Conservation (phyloP, 2,797 vertebrate genomes). For the Aulostomus chinensis region DNA sequence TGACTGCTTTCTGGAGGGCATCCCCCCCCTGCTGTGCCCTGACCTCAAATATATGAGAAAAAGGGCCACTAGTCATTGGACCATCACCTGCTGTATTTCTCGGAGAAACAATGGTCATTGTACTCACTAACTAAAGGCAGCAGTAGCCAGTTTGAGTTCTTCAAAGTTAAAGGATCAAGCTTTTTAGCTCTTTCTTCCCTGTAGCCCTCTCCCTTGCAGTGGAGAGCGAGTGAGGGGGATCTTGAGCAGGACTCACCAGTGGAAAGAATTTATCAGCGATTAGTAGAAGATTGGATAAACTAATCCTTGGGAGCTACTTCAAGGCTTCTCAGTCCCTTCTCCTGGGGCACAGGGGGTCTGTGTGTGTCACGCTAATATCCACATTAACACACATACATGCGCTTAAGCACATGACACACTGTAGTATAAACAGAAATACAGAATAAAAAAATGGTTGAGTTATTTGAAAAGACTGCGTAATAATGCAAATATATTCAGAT, state of each 20-base stretch:
- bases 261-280: conserved; percentile 90
- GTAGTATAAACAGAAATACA: conserved; percentile 25
- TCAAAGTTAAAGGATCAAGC: conserved; percentile 28
- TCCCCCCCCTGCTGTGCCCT: conserved; percentile 20
- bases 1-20: conserved; percentile 63
- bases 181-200: conserved; percentile 2
- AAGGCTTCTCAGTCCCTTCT: conserved; percentile 81
- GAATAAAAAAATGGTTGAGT: conserved; percentile 37
- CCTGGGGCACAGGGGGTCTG: conserved; percentile 75
- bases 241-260: conserved; percentile 75
- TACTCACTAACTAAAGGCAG: conserved; percentile 26
- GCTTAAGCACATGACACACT: not conserved
- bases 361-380: conserved; percentile 72
- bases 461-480: conserved; percentile 37
- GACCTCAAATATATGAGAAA: conserved; percentile 54
- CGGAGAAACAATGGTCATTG: conserved; percentile 40
- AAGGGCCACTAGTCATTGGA: conserved; percentile 48
- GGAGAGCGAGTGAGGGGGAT: conserved; percentile 38
- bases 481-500: conserved; percentile 62
- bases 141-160: conserved; percentile 27
- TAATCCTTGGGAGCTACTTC: conserved; percentile 89
- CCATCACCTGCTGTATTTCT: conserved; percentile 49
- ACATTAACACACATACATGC: conserved; percentile 7
- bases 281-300: conserved; percentile 89
- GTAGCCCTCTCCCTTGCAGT: conserved; percentile 10